Base-by-base conservation (phyloP, 1,140 invertebrate species). In the Ectropis grisescens region DNA sequence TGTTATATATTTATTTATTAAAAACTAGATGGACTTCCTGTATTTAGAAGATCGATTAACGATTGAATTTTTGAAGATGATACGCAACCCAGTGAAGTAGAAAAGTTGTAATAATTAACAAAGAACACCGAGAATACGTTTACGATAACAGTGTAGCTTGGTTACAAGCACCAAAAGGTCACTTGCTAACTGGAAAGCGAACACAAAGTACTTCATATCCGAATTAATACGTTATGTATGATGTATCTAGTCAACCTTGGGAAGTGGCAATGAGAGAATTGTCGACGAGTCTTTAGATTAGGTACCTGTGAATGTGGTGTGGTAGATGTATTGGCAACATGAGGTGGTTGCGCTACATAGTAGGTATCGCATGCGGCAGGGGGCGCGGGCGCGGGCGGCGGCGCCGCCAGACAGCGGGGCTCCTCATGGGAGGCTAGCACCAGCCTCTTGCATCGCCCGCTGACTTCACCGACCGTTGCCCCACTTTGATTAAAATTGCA, bases 341-440 rank as follows among this genome's bases (percentile, higher is more conserved):
- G 50, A 55, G 59, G 66, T 67, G 58, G 58, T 56, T 58, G 57
- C 49, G 61, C 44, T 68, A 59, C 62, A 51, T 44, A 51, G 48
- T 33, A 55, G 47, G 47, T 41, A 29, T 23, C 33, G 47, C 36
- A 42, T 31, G 32, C 22, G 26, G 41, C 37, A 45, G 33, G 43
- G 43, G 28, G 47, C 35, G 34, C 40, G 40, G 33, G 33, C 28
- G 43, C 37, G 35, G 41, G 50, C 35, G 39, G 30, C 45, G 25
- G 44, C 51, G 47, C 55, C 53, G 69, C 70, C 74, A 79, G 74
- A 79, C 74, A 79, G 74, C 74, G 74, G 59, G 74, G 74, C 74
- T 76, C 71, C 74, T 62, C 55, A 59, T 70, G 75, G 74, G 74
- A 76, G 75, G 69, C 69, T 58, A 74, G 48, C 65, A 80, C 48